Percentiles rank a stretch among this genome's conserved stretches.
Evolutionary conservation across 2,888 invertebrate genomes (phyloP).

Genomic region (Cerastoderma edule): DNA sequence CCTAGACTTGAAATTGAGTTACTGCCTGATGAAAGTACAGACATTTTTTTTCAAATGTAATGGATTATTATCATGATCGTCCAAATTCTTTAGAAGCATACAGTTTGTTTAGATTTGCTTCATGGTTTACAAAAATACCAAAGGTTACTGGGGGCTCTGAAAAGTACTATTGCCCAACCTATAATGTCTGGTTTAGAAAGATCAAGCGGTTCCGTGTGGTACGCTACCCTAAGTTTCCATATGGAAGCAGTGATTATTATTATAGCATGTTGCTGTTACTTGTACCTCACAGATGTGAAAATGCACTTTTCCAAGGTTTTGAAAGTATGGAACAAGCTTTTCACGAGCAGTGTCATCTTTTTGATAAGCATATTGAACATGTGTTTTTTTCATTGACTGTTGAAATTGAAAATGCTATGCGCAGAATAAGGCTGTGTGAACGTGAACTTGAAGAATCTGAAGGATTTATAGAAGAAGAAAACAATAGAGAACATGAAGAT

Average conservation of each 20-base stretch:
- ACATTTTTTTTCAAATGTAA: conserved; percentile 33
- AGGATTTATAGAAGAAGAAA: no score
- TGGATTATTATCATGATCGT: conserved; percentile 35
- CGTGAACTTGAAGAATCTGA: not conserved
- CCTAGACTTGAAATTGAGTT: not conserved
- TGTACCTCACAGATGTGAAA: not conserved
- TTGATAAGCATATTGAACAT: not conserved
- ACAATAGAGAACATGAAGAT: not conserved
- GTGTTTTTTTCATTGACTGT: not conserved
- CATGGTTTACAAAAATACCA: no score
- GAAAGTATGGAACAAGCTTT: conserved; percentile 2
- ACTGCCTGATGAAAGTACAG: conserved; percentile 15
- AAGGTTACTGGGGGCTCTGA: no score
- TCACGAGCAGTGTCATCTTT: not conserved
- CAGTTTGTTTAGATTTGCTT: conserved; percentile 26
- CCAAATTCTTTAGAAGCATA: conserved; percentile 19
- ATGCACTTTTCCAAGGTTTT: not conserved
- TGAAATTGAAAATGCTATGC: conserved; percentile 12
- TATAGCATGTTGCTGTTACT: conserved; percentile 12
- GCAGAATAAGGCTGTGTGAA: conserved; percentile 11
- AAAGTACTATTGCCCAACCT: no score
- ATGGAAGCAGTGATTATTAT: conserved; percentile 17
- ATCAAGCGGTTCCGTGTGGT: not conserved
- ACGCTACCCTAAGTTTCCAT: conserved; percentile 9
- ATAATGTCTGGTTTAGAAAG: conserved; percentile 12